Conservation (phyloP, 1,140 invertebrate genomes). For the Stenopsyche tienmushanensis region DNA sequence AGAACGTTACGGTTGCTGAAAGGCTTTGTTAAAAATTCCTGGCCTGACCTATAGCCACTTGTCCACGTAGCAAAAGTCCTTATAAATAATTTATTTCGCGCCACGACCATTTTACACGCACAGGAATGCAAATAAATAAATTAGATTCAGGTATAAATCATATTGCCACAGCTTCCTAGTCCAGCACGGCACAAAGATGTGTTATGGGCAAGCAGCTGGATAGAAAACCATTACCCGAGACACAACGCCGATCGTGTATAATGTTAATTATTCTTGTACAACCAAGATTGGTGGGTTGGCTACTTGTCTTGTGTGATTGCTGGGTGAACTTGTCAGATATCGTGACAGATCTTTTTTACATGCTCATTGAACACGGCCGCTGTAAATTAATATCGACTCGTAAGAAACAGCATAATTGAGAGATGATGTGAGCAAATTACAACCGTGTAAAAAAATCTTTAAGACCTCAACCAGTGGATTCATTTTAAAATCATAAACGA, state of each 20-base stretch:
- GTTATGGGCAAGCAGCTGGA: not conserved
- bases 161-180: conserved; percentile 3
- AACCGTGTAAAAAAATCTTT: too few species aligned
- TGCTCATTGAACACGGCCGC: not conserved
- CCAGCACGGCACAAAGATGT: not conserved
- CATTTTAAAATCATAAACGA: too few species aligned
- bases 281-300: conserved; percentile 23
- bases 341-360: not conserved
- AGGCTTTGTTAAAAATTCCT: not conserved
- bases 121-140: conserved; percentile 25
- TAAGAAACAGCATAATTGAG: too few species aligned
- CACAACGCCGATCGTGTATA: conserved; percentile 8
- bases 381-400: not conserved
- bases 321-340: not conserved
- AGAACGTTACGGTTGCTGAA: too few species aligned
- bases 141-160: conserved; percentile 12
- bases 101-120: conserved; percentile 23
- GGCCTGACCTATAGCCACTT: too few species aligned
- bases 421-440: too few species aligned
- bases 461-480: too few species aligned
- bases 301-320: conserved; percentile 24
- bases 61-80: conserved; percentile 27
- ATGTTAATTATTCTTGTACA: conserved; percentile 33
- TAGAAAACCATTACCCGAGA: not conserved
- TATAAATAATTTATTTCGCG: conserved; percentile 34